Base-by-base conservation (phyloP, 2,113 vertebrate species). In the Oncorhynchus kisutch region DNA sequence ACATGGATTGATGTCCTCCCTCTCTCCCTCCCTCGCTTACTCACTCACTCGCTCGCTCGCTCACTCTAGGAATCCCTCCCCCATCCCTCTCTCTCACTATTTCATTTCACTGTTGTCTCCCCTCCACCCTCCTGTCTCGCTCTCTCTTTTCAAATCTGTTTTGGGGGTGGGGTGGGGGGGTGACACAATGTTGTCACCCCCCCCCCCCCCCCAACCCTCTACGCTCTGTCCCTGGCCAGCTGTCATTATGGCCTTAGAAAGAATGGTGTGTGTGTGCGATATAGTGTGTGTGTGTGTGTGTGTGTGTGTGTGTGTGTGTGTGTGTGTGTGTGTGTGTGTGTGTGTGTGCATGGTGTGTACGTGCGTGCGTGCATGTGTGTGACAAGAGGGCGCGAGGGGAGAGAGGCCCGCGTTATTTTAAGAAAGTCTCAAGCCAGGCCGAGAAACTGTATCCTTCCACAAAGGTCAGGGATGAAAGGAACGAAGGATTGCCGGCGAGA, bases 381-480 rank as follows among this genome's bases (percentile, higher is more conserved):
- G 9, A 9, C 74, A n/a, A 59, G 57, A 39, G 66, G 72, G 67
- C 12, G n/a, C 18, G 29, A 68, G 8, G 59, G 54, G 20, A 45
- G 59, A 48, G 71, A 72, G 75, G n/a, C 75, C 81, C 80, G 76
- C 83, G 89, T 93, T 93, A 93, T 93, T 93, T 93, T 92, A 91
- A 90, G 91, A 91, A 86, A 84, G 88, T 91, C 89, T 91, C 87
- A 89, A 91, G 88, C 89, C 88, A 84, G 31, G 67, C 86, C 80
- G 82, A 92, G 92, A 92, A 91, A 92, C 84, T 76, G 78, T 88
- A 93, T 91, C 90, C 91, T 91, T 88, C 78, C 82, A 89, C 86
- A 91, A 93, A 92, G 90, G 91, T 92, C 91, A 91, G 82, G 72
- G 89, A 91, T 88, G 86, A 85, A 88, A 85, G 87, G 89, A 92